Evolutionary conservation across 2,888 invertebrate genomes (phyloP).

Genomic region (Eumerus sabulonum): DNA sequence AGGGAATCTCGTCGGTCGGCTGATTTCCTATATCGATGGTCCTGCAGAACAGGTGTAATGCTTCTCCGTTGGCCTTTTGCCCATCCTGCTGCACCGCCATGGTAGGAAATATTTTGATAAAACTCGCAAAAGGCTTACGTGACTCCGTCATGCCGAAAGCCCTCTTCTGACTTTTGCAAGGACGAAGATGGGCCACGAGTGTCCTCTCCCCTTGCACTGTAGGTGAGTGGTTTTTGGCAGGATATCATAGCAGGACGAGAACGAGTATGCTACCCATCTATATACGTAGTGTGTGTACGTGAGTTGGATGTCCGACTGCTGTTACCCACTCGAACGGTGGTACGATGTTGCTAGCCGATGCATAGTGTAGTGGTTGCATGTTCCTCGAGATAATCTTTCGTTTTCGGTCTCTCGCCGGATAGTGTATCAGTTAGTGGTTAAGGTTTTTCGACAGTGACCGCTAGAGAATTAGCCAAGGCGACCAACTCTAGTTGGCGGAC

Average conservation of each 20-base stretch:
- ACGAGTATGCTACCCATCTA: too few relatives aligned
- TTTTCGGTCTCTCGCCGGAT: conserved; percentile 25
- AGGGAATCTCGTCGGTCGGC: conserved; percentile 15
- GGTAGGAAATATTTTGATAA: conserved; percentile 57
- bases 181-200: conserved; percentile 25
- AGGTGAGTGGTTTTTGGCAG: conserved; percentile 58
- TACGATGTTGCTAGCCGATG: conserved; percentile 12
- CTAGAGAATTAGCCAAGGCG: conserved; percentile 36
- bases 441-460: conserved; percentile 45
- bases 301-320: conserved; percentile 41
- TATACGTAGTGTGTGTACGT: too few relatives aligned
- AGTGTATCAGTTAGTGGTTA: conserved; percentile 40
- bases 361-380: conserved; percentile 26
- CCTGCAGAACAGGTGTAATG: conserved; percentile 62
- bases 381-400: conserved; percentile 51
- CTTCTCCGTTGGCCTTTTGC: conserved; percentile 22
- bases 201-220: neutral
- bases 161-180: conserved; percentile 42
- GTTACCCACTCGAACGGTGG: neutral
- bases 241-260: conserved; percentile 46
- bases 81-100: conserved; percentile 12
- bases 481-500: neutral
- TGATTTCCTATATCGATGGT: conserved; percentile 51
- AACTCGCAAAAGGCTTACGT: conserved; percentile 60
- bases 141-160: conserved; percentile 50